phyloP scores from a whole-genome alignment of 2,797 vertebrate species.

The Enteromius trimaculatus region DNA sequence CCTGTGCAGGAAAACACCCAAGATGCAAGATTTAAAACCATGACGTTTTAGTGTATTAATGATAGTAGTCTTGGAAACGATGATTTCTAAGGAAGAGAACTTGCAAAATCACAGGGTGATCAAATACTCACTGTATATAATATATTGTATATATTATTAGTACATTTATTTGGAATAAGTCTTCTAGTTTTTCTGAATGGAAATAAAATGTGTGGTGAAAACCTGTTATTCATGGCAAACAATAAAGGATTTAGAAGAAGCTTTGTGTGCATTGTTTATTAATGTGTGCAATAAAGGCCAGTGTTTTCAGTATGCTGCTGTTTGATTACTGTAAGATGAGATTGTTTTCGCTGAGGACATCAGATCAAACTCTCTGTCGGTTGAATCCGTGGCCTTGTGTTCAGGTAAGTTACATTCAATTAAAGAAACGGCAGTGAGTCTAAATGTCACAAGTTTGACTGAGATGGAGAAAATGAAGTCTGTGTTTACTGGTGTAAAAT shows the following conservation, averaged over 20 bases:
- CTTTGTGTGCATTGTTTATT: neutral
- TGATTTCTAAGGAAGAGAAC: too few species aligned
- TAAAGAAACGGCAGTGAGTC: neutral
- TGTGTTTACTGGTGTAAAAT: conserved; percentile 9
- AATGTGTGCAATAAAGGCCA: neutral
- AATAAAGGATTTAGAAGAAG: neutral
- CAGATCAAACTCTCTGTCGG: neutral
- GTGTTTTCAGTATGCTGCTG: neutral
- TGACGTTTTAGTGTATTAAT: too few species aligned
- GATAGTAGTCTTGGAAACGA: too few species aligned
- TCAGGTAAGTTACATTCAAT: conserved; percentile 27
- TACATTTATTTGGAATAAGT: neutral
- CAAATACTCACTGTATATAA: neutral
- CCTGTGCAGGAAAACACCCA: too few species aligned
- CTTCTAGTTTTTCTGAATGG: neutral
- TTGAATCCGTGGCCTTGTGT: neutral
- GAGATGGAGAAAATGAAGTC: neutral
- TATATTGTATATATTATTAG: neutral
- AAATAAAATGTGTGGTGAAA: neutral
- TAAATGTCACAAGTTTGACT: conserved; percentile 24
- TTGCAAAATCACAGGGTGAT: too few species aligned
- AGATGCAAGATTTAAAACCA: too few species aligned
- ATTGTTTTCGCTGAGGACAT: conserved; percentile 43
- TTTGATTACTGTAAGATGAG: neutral
- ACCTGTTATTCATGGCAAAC: conserved; percentile 1